phyloP scores from a whole-genome alignment of 2,888 invertebrate species.

The Hypena proboscidalis region DNA sequence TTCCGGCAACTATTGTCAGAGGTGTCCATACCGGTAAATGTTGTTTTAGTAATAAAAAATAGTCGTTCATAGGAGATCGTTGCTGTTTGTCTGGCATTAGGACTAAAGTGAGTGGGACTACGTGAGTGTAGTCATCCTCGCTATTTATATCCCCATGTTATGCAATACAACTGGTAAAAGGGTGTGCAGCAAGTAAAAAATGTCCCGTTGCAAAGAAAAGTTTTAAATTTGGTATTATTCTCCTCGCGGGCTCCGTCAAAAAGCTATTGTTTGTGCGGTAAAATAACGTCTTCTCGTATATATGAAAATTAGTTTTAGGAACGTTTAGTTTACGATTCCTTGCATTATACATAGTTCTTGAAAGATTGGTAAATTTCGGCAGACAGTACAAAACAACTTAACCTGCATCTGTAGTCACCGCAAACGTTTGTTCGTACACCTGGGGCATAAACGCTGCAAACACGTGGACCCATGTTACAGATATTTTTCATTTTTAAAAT shows the following conservation, averaged over 20 bases:
- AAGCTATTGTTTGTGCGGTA: constrained; percentile 4
- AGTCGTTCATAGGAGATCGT: constrained; percentile 13
- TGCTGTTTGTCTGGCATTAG: constrained; percentile 13
- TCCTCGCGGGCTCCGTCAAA: constrained; percentile 1
- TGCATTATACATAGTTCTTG: constrained; percentile 7
- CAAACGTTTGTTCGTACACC: constrained; percentile 11
- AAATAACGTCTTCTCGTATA: constrained; percentile 6
- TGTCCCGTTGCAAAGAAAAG: not conserved
- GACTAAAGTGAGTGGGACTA: constrained; percentile 12
- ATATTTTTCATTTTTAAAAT: constrained; percentile 6
- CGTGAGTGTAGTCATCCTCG: constrained; percentile 6
- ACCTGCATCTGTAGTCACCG: constrained; percentile 8
- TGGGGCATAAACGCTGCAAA: constrained; percentile 21
- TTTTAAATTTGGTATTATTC: constrained; percentile 3
- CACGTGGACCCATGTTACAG: constrained; percentile 18
- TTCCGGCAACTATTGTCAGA: constrained; percentile 14
- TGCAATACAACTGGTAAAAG: constrained; percentile 6
- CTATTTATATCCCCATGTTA: constrained; percentile 14
- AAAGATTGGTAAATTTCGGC: constrained; percentile 6
- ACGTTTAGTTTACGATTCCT: constrained; percentile 8
- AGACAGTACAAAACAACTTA: constrained; percentile 7
- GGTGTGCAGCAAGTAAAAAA: constrained; percentile 6
- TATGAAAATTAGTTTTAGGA: constrained; percentile 6
- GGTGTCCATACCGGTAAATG: constrained; percentile 13
- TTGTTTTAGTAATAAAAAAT: constrained; percentile 14